A percentile compares a stretch with the other conserved stretches of the same genome.
Evolutionary conservation across 2,113 vertebrate genomes (phyloP).

Genomic region (Calonectris borealis): DNA sequence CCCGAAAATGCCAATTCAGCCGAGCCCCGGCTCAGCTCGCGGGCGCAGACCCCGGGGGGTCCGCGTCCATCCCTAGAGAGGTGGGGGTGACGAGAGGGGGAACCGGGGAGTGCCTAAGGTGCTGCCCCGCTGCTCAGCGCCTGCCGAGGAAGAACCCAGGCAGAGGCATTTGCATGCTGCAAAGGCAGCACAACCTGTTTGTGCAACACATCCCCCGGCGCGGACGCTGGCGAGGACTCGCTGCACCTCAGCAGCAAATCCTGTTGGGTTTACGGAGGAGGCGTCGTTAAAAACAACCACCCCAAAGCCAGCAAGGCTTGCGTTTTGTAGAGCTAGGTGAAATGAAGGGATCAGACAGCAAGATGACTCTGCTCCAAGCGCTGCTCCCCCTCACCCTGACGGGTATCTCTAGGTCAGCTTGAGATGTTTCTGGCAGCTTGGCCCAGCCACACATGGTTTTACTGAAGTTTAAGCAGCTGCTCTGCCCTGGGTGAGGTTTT

Average conservation of each 20-base stretch:
- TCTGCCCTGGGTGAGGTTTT: not conserved
- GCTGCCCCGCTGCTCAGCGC: not conserved
- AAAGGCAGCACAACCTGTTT: not conserved
- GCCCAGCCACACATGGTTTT: rapidly evolving
- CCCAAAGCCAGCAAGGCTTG: not conserved
- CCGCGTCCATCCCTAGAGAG: not conserved
- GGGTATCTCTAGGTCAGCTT: no score
- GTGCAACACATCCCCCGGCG: not conserved
- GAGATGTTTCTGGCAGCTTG: not conserved
- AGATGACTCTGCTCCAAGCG: rapidly evolving
- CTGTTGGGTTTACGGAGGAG: not conserved
- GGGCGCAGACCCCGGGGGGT: not conserved
- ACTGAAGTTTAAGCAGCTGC: not conserved
- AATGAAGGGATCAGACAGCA: not conserved
- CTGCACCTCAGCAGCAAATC: not conserved
- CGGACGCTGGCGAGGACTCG: not conserved
- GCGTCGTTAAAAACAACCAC: rapidly evolving
- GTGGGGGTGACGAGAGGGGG: not conserved
- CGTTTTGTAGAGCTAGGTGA: no score
- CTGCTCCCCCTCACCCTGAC: not conserved
- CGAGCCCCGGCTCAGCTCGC: rapidly evolving
- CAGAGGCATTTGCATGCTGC: not conserved
- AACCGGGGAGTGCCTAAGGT: not conserved
- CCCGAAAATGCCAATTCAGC: not conserved
- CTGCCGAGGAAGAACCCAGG: not conserved